phyloP scores from a whole-genome alignment of 2,797 vertebrate species.

The Nannoperca australis region DNA sequence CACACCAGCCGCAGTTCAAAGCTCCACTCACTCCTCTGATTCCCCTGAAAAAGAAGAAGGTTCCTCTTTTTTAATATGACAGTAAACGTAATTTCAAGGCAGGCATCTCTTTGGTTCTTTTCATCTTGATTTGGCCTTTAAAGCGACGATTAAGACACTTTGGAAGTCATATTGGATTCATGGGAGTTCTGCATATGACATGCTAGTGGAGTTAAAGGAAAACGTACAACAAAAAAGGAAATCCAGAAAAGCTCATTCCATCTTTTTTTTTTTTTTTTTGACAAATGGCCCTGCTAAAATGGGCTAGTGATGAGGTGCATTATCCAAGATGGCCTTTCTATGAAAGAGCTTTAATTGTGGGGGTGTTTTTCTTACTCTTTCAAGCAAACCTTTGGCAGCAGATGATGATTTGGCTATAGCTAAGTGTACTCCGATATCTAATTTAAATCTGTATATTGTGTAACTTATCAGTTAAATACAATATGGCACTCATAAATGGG shows the following conservation, averaged over 20 bases:
- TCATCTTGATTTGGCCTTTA: constrained; percentile 73
- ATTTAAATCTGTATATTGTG: constrained; percentile 5
- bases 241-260: constrained; percentile 45
- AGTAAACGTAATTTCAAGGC: constrained; percentile 72
- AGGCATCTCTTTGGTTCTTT: constrained; percentile 64
- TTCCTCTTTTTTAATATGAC: constrained; percentile 61
- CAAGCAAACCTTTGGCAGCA: constrained; percentile 26
- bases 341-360: constrained; percentile 39
- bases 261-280: not conserved
- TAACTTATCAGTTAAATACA: constrained; percentile 8
- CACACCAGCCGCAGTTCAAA: constrained; percentile 65
- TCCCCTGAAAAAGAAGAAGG: constrained; percentile 36
- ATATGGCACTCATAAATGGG: not conserved
- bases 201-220: constrained; percentile 29
- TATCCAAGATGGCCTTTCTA: constrained; percentile 31
- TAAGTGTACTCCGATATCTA: constrained; percentile 4
- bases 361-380: constrained; percentile 21
- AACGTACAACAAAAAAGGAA: constrained; percentile 40
- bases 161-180: constrained; percentile 62
- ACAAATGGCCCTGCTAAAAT: constrained; percentile 37
- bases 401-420: constrained; percentile 12
- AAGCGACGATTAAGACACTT: constrained; percentile 72
- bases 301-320: constrained; percentile 20
- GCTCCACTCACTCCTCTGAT: constrained; percentile 51
- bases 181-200: constrained; percentile 49